phyloP scores from a whole-genome alignment of 2,888 invertebrate genomes.

The Ectemnius lituratus region DNA sequence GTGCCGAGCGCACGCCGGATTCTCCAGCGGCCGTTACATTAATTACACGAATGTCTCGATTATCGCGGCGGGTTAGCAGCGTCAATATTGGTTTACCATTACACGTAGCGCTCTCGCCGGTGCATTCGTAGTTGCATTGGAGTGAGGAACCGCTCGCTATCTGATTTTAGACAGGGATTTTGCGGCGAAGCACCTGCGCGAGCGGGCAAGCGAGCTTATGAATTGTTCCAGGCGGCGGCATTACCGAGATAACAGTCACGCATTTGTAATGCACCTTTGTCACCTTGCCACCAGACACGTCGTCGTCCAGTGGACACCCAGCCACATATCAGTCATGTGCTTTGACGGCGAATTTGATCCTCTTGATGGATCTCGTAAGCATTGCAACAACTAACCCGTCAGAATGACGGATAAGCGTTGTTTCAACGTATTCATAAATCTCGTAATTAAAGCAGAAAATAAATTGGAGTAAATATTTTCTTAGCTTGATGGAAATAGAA shows the following conservation, averaged over 20 bases:
- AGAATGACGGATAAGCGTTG: too few species aligned
- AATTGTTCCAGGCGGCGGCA: conserved; percentile 33
- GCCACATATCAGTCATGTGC: too few species aligned
- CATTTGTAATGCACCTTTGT: conserved; percentile 31
- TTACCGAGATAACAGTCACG: conserved; percentile 29
- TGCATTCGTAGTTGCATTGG: conserved; percentile 6
- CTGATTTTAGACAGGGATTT: conserved; percentile 33
- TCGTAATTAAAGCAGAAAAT: too few species aligned
- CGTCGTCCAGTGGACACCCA: too few species aligned
- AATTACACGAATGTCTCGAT: conserved; percentile 50
- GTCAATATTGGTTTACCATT: conserved; percentile 45
- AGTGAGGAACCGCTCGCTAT: conserved; percentile 12
- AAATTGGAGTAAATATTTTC: too few species aligned
- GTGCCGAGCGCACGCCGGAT: conserved; percentile 22
- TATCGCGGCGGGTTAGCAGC: conserved; percentile 38
- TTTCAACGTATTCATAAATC: too few species aligned
- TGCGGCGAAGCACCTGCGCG: conserved; percentile 15
- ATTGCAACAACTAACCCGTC: too few species aligned
- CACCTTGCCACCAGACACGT: too few species aligned
- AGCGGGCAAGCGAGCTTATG: conserved; percentile 25
- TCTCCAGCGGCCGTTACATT: conserved; percentile 35
- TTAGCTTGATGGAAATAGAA: too few species aligned
- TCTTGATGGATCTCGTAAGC: too few species aligned
- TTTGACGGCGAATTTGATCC: too few species aligned
- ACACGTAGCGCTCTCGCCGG: background rate